phyloP scores from a whole-genome alignment of 2,797 vertebrate species.

The Pachyuromys duprasi region DNA sequence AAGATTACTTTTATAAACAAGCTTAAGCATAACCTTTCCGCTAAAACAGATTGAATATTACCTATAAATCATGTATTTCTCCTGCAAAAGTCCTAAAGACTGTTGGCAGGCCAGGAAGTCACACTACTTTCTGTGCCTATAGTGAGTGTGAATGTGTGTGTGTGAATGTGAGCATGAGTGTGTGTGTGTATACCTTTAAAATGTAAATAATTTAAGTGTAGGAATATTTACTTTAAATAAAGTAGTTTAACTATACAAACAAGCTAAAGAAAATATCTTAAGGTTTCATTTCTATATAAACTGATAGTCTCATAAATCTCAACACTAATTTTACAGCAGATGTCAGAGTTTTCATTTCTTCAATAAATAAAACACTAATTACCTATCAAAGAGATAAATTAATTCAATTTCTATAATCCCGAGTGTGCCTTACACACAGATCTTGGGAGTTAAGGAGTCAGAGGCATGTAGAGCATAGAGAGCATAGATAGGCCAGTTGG shows the following conservation, averaged over 20 bases:
- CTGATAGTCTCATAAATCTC: slow-evolving; percentile 34
- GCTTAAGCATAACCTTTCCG: slow-evolving; percentile 44
- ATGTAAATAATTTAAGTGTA: slow-evolving; percentile 22
- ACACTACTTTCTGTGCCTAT: too few relatives aligned
- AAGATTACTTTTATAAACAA: slow-evolving; percentile 39
- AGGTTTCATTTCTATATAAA: not conserved
- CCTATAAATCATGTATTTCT: slow-evolving; percentile 48
- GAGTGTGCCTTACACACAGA: not conserved
- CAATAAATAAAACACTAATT: slow-evolving; percentile 51
- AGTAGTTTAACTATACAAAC: slow-evolving; percentile 39
- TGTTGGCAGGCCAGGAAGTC: not conserved
- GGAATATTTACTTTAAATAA: slow-evolving; percentile 45
- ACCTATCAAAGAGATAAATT: slow-evolving; percentile 48
- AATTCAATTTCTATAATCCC: slow-evolving; percentile 18
- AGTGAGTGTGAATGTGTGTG: not conserved
- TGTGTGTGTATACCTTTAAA: not conserved
- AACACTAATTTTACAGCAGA: slow-evolving; percentile 48
- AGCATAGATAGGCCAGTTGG: too few relatives aligned
- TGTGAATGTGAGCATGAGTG: not conserved
- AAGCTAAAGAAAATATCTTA: slow-evolving; percentile 45
- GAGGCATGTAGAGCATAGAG: too few relatives aligned
- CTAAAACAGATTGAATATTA: slow-evolving; percentile 48
- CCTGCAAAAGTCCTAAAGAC: slow-evolving; percentile 32
- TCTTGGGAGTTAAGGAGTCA: not conserved
- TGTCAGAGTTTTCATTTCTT: slow-evolving; percentile 43